Evolutionary conservation across 2,888 invertebrate species (phyloP), one percentile per base, ranked within the genome.

Genomic region (Rapana venosa): DNA sequence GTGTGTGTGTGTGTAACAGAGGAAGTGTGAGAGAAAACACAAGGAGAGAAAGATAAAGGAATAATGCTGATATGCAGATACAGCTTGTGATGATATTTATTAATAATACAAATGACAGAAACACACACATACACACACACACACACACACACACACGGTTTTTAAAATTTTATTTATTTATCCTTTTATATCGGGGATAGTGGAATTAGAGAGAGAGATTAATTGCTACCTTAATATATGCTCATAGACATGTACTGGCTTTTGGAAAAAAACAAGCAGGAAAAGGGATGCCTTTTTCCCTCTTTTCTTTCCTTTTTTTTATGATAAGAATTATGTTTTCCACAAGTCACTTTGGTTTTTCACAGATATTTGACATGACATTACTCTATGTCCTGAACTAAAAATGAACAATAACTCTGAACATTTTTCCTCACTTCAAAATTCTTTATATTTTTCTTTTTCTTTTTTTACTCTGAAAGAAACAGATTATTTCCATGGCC

Each of bases 381-480:
- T 47, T 47, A 47, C 8, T 47, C 8, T 47, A 8, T 47, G 2
- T 47, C 47, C 47, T 47, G 47, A 47, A 47, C 47, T 8, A 47
- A 47, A 47, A 47, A 47, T 47, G 61, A 61, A 8, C 20, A 61
- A 61, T 22, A 20, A 1, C 22, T 61, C 6, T 20, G 17, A 15
- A 8, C 20, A 61, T 61, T 8, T 61, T 22, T 61, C 61, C 6
- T 74, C n/a, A 70, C 70, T 5, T 22, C 70, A 61, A 15, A 61
- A 17, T 61, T 30, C 74, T 1, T 74, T 26, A 26, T 17, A 26
- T 17, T 74, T 74, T 26, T n/a, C 1, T n/a, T 11, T 95, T 95
- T 88, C 94, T 93, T 89, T 95, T 94, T 93, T 96, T 96, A 90
- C 96, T 47, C 8, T 22, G 22, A 17, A 83, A 47, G 13, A 20